phyloP scores from a whole-genome alignment of 2,113 vertebrate genomes.

The Progne subis region DNA sequence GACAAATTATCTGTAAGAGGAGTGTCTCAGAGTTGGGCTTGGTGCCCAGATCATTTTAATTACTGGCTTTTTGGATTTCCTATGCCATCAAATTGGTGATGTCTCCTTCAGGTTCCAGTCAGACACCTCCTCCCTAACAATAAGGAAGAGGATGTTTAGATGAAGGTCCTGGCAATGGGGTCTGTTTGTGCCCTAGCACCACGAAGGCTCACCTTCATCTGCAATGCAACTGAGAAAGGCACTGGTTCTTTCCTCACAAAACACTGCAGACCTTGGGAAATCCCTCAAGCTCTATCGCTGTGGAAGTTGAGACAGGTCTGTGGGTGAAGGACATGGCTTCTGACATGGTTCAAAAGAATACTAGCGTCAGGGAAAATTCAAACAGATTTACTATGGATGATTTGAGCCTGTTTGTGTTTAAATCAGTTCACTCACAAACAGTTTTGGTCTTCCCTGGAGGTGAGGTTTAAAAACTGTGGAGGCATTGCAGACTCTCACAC shows the following conservation, averaged over 20 bases:
- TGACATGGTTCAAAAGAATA: neutral
- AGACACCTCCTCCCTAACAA: neutral
- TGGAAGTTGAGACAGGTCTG: neutral
- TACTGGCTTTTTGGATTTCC: neutral
- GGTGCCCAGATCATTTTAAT: neutral
- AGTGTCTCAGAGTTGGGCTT: neutral
- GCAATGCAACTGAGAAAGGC: neutral
- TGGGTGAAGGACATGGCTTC: neutral
- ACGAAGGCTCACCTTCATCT: accelerated
- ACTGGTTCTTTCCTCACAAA: neutral
- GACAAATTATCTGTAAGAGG: neutral
- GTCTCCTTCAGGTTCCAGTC: neutral
- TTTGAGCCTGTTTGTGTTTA: neutral
- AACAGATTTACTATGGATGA: neutral
- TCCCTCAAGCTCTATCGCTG: neutral
- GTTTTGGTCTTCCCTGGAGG: neutral
- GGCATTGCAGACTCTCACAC: neutral
- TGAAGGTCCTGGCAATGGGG: neutral
- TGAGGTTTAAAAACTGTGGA: neutral
- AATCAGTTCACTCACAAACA: neutral
- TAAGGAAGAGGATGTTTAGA: neutral
- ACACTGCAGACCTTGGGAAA: neutral
- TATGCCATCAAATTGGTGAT: neutral
- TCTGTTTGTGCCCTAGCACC: neutral
- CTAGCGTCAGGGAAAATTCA: neutral